Conservation (phyloP, 2,888 invertebrate genomes). For the Xanthorhoe designata region DNA sequence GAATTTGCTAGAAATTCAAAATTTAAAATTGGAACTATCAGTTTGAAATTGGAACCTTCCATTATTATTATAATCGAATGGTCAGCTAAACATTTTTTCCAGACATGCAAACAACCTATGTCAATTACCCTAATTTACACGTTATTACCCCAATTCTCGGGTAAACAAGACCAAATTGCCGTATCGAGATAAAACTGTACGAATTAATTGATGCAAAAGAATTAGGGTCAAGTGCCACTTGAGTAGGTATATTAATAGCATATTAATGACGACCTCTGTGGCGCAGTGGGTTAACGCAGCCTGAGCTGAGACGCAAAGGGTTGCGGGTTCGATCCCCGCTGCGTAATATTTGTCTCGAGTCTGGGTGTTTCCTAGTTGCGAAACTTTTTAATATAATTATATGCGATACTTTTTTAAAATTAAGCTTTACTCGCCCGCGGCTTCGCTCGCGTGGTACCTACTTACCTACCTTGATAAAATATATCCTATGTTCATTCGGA, state of each 20-base stretch:
- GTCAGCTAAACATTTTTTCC: neutral
- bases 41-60: neutral
- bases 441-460: too few species aligned
- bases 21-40: neutral
- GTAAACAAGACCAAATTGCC: conserved; percentile 36
- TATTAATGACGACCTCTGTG: too few species aligned
- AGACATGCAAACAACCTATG: conserved; percentile 1
- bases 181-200: conserved; percentile 11
- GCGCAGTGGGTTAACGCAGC: too few species aligned
- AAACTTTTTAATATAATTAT: too few species aligned
- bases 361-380: too few species aligned
- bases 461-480: too few species aligned
- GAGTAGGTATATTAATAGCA: neutral
- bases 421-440: too few species aligned
- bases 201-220: conserved; percentile 3
- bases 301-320: too few species aligned
- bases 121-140: conserved; percentile 34
- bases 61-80: neutral
- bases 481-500: too few species aligned
- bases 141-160: conserved; percentile 37
- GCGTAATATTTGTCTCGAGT: too few species aligned
- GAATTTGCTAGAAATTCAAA: neutral
- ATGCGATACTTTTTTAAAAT: too few species aligned
- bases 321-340: too few species aligned
- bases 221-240: conserved; percentile 16